Conservation (phyloP, 2,113 vertebrate species). For the Coregonus clupeaformis region DNA sequence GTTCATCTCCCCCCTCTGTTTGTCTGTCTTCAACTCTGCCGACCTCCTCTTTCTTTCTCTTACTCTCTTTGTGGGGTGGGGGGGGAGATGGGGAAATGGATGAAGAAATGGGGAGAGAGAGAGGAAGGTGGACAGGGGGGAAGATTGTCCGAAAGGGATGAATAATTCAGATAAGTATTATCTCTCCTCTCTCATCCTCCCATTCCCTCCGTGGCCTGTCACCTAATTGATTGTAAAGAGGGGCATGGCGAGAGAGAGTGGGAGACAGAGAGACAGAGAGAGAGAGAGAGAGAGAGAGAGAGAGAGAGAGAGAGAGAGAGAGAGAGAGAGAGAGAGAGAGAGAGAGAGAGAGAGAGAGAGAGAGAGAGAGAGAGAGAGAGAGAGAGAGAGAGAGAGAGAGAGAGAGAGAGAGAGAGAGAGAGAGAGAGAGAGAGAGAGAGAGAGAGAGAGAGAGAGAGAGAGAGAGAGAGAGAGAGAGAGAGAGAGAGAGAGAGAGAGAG, state of each 20-base stretch:
- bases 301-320: too few species aligned
- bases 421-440: slow-evolving; percentile 22
- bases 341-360: slow-evolving; percentile 51
- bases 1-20: background rate
- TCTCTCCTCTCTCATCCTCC: slow-evolving; percentile 35
- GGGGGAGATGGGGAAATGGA: background rate
- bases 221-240: slow-evolving; percentile 58
- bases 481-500: too few species aligned
- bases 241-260: slow-evolving; percentile 17
- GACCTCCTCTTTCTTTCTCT: background rate
- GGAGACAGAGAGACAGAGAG: too few species aligned
- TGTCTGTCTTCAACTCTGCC: too few species aligned
- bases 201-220: slow-evolving; percentile 29
- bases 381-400: background rate
- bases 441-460: too few species aligned
- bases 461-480: background rate
- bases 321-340: slow-evolving; percentile 15
- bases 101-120: background rate
- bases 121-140: background rate
- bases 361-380: background rate
- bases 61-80: background rate
- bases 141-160: slow-evolving; percentile 26
- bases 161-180: slow-evolving; percentile 62
- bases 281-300: background rate
- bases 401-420: slow-evolving; percentile 51